Evolutionary conservation across 2,113 vertebrate species (phyloP), one percentile per base, ranked within the genome.

Genomic region (Pangasianodon hypophthalmus): DNA sequence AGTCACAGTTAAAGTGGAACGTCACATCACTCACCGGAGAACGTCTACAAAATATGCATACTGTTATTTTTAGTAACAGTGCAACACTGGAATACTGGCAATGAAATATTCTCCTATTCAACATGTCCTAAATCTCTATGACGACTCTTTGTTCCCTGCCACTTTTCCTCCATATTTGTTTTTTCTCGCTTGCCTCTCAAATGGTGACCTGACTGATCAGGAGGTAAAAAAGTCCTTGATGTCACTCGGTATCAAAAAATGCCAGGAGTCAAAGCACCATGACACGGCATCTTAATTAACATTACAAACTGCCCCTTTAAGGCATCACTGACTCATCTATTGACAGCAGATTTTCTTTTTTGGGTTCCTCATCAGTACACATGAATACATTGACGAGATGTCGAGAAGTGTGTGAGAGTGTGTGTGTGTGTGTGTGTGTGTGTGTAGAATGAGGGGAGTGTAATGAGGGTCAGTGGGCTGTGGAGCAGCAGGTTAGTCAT

Each of bases 401-500:
- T 82, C 19, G 44, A 41, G 21, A 26, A 52, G 41, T 82, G 19
- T 67, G 87, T 13, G 75, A 50, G 62, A 50, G 62, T 52, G 60
- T 86, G 46, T 19, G 67, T 32, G 7, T 46, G 84, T 50, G 62
- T 69, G 44, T 85, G 84, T 50, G 58, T 19, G 32, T 21, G 3
- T 81, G 56, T 62, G 50, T n/a, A 6, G 1, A 37, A 37, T 37
- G 37, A 37, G 37, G 37, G 37, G 37, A 18, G 46, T 46, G 16
- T 52, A 82, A 71, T 41, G 26, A 82, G 62, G 48, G 9, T 83
- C 82, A 44, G 52, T 37, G 79, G 71, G 50, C 26, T n/a, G 79
- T 80, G 69, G 86, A 62, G 64, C 56, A 87, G 84, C 87, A 91
- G 90, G 81, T 89, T 85, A 89, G 67, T 84, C 82, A 82, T 81